Evolutionary conservation across 2,888 invertebrate species (phyloP), one percentile per base, ranked within the genome.

Genomic region (Drosophila anomalipes): DNA sequence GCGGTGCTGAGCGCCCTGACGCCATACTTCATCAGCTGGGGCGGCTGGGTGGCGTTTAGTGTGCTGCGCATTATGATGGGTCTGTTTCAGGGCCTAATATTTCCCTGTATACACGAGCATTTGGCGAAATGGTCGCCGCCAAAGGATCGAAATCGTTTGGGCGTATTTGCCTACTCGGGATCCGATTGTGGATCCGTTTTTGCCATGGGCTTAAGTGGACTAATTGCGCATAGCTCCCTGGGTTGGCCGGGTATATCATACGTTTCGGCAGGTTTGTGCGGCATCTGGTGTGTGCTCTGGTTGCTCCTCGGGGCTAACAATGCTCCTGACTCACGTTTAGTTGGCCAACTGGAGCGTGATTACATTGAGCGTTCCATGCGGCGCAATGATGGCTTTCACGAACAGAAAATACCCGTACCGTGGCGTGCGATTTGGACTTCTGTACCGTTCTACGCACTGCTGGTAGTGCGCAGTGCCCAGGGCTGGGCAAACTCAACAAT

Each of bases 401-500:
- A 53, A 6, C 65, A 78, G 22, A 87, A 88, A 54, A 93, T 94
- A 62, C 86, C 90, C 71, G 94, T 95, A 0, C 96, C 96, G 0
- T 96, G 96, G 96, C 92, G 87, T 49, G 93, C 94, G 30, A 95
- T 96, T 16, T 91, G 95, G 22, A 95, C 94, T 0, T 96, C 96
- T 0, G 82, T 94, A 1, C 96, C 96, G 0, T 94, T 96, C 91
- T 95, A 95, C 94, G 89, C 91, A 0, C 57, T 91, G 19, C 89
- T 94, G 2, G 90, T 95, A 0, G 0, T 95, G 0, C 95, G 96
- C 87, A 94, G 95, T 67, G 95, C 95, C 1, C 95, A 96, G 82
- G 95, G 95, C 82, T 96, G 96, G 96, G 96, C 96, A 4, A 96
- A 95, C 89, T 96, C 95, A 94, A 96, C 95, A 0, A 93, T 96